These are phyloP conservation scores for Apostichopus leukothele DNA, from an alignment of 53 echinoderm and acorn worm species.

Conservation along the genomic window DNA sequence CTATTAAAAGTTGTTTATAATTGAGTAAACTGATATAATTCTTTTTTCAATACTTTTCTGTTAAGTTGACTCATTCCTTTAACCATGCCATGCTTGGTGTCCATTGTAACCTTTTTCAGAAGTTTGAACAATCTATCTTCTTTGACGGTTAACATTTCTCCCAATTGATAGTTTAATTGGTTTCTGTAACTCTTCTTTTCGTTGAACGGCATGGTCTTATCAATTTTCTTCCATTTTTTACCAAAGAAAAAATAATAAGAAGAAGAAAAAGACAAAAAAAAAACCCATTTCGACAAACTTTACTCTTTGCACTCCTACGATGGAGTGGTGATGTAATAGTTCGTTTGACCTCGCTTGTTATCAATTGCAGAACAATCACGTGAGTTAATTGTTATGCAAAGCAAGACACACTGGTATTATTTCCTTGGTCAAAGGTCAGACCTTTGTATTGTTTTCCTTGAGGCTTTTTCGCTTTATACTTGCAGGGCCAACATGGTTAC, in stretches of 20 bases:
- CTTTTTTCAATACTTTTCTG: too few species aligned
- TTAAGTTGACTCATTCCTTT: not conserved
- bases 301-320: too few species aligned
- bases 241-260: too few species aligned
- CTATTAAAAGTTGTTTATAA: not conserved
- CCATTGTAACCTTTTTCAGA: too few species aligned
- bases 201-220: not conserved
- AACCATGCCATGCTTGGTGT: not conserved
- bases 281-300: not conserved
- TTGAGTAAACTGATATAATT: not conserved
- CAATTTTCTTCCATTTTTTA: not conserved
- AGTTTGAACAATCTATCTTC: too few species aligned
- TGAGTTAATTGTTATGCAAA: not conserved
- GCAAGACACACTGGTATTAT: slow-evolving; percentile 43
- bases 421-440: slow-evolving; percentile 52
- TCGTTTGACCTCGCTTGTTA: not conserved
- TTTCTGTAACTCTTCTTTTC: not conserved
- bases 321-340: not conserved
- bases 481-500: slow-evolving; percentile 75
- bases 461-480: slow-evolving; percentile 55
- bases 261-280: not conserved
- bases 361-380: not conserved
- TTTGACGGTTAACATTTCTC: too few species aligned
- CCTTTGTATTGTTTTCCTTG: slow-evolving; percentile 67
- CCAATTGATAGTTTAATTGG: too few species aligned